Base-by-base conservation (phyloP, 2,113 vertebrate species). In the Carassius auratus region DNA sequence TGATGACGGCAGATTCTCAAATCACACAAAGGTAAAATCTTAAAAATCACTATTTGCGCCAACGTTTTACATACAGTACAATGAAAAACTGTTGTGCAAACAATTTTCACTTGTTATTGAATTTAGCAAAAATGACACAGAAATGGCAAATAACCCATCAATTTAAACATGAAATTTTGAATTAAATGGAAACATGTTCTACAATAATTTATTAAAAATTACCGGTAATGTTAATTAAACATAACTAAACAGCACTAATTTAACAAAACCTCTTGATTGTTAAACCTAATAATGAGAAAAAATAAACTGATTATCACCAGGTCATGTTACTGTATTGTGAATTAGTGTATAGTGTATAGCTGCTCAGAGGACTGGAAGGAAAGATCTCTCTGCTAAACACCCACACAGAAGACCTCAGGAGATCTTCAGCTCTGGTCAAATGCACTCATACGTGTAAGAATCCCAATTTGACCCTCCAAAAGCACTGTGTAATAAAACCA, bases 401-500 rank as follows among this genome's bases (percentile, higher is more conserved):
- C 68, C 66, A 73, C 66, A 81, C 80, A 42, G 21, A 26, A n/a
- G 50, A 71, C 50, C 66, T 38, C 81, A 73, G 30, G 81, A 83
- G 68, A 15, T 69, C 48, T 57, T 38, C 66, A 73, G 33, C 81
- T 73, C 48, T n/a, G 48, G 48, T 73, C 45, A 59, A 66, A 83
- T 23, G 10, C 38, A 68, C 80, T 48, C 62, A 30, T 30, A 15
- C n/a, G 23, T 71, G 62, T 55, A n/a, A n/a, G 10, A 15, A 74
- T 81, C 68, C 76, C 77, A 62, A 15, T 81, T 59, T 81, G 76
- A 73, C 66, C 48, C 48, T 57, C 33, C 66, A 36, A 71, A 81
- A 83, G 81, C 81, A 83, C 66, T 42, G 21, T 83, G 48, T 73
- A 83, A 83, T 73, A 83, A 83, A 73, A 55, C 81, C 68, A 73